Evolutionary conservation across 2,888 invertebrate genomes (phyloP).

Genomic region (Alloscopus bannaensis): DNA sequence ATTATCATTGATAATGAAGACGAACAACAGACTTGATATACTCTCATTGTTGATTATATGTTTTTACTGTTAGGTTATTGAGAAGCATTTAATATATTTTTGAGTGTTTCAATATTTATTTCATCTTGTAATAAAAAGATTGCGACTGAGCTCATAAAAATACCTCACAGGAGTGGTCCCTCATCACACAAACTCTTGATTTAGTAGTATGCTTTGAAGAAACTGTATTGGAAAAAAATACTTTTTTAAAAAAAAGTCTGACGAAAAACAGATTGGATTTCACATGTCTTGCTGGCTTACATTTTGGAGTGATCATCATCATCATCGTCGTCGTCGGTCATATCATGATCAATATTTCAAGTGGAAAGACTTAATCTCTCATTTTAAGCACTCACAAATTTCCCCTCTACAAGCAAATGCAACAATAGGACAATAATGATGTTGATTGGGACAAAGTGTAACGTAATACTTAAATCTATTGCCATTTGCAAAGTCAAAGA

Average conservation of each 20-base stretch:
- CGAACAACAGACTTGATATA: too few relatives aligned
- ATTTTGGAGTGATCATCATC: slow-evolving; percentile 7
- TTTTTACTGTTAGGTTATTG: too few relatives aligned
- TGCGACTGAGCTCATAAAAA: slow-evolving; percentile 13
- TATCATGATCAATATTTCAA: slow-evolving; percentile 50
- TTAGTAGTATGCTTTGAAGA: too few relatives aligned
- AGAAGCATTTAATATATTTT: too few relatives aligned
- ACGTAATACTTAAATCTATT: slow-evolving; percentile 39
- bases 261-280: slow-evolving; percentile 40
- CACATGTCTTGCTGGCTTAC: slow-evolving; percentile 44
- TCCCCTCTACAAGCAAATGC: slow-evolving; percentile 34
- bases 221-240: too few relatives aligned
- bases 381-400: too few relatives aligned
- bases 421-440: slow-evolving; percentile 56
- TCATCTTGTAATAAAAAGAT: slow-evolving; percentile 10
- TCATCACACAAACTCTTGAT: too few relatives aligned
- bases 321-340: too few relatives aligned
- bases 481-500: slow-evolving; percentile 7
- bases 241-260: too few relatives aligned
- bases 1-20: too few relatives aligned
- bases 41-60: slow-evolving; percentile 15
- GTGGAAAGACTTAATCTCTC: slow-evolving; percentile 40
- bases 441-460: slow-evolving; percentile 48
- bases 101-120: too few relatives aligned
- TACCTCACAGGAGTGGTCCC: slow-evolving; percentile 41